Base-by-base conservation (phyloP, 2,797 vertebrate species). In the Lagorchestes hirsutus region DNA sequence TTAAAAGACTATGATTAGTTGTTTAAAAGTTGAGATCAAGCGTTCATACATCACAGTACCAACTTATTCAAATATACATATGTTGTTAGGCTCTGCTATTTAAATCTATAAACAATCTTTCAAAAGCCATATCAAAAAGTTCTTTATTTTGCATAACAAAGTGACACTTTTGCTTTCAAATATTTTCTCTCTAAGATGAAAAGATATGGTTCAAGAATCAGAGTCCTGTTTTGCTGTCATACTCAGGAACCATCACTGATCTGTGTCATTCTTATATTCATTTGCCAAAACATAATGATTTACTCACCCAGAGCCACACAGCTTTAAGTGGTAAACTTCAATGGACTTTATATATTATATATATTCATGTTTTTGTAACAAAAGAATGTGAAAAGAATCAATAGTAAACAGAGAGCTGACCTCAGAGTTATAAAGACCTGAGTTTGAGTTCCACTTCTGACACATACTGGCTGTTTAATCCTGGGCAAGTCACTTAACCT, bases 121-220 rank as follows among this genome's bases (percentile, higher is more conserved):
- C 67, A 74, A 97, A 96, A 96, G 8, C 40, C 97, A 97, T 55
- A 34, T 4, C 87, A 96, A 96, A 93, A 96, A 96, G 74, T 0
- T 10, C 55, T 34, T 95, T 31, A 27, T 87, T 97, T 97, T 97
- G 92, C 90, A 34, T 95, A 54, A 40, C 97, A 94, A 58, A 94
- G 54, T 98, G 91, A 96, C 5, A 0, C 97, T 97, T 96, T 97
- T 91, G 93, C 98, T 54, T 97, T 96, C 55, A 96, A 82, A 94
- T 95, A 95, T 96, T 98, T 97, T 96, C 95, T 98, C 98, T 98
- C 94, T 97, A 97, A 97, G 98, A 95, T 97, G 98, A 95, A 92
- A 96, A 97, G 98, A 97, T 93, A 98, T 98, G 98, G 97, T 95
- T 98, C 96, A 97, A 87, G 0, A 98, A 96, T 97, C 97, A 98